These are phyloP conservation scores for Syrmaticus mikado DNA, from an alignment of 2,113 vertebrate genomes.

Conservation along the genomic window DNA sequence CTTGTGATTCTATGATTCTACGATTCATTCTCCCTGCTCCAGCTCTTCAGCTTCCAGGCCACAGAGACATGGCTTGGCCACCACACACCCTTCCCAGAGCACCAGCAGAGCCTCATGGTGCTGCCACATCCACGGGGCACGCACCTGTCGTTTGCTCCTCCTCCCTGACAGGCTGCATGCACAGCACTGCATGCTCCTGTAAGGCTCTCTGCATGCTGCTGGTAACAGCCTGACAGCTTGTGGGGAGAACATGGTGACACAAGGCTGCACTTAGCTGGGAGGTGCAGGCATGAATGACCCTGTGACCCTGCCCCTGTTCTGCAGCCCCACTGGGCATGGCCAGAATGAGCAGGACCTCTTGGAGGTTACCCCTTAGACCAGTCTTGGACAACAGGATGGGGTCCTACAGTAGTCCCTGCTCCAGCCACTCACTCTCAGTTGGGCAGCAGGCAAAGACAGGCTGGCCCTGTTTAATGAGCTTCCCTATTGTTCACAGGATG, in stretches of 20 bases:
- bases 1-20: too few relatives aligned
- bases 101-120: background rate
- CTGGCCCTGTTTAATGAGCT: fast-evolving
- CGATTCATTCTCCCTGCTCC: background rate
- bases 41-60: background rate
- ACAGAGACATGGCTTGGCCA: background rate
- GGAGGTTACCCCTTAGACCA: background rate
- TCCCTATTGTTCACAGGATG: background rate
- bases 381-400: background rate
- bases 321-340: background rate
- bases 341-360: background rate
- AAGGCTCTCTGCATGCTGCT: background rate
- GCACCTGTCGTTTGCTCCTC: background rate
- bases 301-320: fast-evolving
- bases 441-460: background rate
- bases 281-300: background rate
- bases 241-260: background rate
- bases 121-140: fast-evolving
- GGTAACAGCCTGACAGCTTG: background rate
- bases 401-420: background rate
- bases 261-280: background rate
- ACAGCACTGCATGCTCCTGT: background rate
- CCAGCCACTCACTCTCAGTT: fast-evolving
- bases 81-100: background rate
- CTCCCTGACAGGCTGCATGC: fast-evolving